These are phyloP conservation scores for Vanessa tameamea DNA, from an alignment of 1,140 invertebrate species.

Conservation along the genomic window DNA sequence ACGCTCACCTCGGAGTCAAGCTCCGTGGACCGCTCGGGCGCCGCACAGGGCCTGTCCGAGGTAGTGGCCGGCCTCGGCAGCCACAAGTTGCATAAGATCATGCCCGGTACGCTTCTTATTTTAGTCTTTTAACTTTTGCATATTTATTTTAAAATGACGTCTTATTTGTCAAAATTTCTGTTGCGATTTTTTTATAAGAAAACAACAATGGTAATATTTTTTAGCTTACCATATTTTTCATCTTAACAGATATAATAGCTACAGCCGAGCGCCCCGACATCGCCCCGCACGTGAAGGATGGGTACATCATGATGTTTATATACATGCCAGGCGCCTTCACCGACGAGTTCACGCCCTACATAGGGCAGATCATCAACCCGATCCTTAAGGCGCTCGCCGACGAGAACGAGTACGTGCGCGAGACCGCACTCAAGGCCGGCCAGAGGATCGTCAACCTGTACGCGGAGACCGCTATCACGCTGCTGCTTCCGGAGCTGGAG, in stretches of 20 bases:
- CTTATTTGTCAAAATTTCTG: too few relatives aligned
- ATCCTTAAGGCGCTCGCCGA: conserved; percentile 98
- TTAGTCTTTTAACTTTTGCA: neutral
- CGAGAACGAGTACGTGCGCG: conserved; percentile 99
- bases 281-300: conserved; percentile 98
- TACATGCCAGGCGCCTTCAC: conserved; percentile 99
- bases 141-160: too few relatives aligned
- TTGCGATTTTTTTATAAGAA: too few relatives aligned
- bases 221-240: neutral
- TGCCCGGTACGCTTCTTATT: conserved; percentile 85
- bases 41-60: conserved; percentile 97
- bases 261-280: conserved; percentile 97
- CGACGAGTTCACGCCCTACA: conserved; percentile 96
- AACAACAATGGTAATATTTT: neutral
- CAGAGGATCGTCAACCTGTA: conserved; percentile 98
- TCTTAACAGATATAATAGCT: conserved; percentile 91
- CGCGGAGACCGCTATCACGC: conserved; percentile 96
- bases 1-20: conserved; percentile 97
- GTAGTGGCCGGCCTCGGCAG: conserved; percentile 98
- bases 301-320: conserved; percentile 99
- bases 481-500: conserved; percentile 97
- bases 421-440: conserved; percentile 97
- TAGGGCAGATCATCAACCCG: conserved; percentile 98
- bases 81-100: conserved; percentile 96
- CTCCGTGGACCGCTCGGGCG: conserved; percentile 97